Conservation (phyloP, 2,113 vertebrate species). For the Passer montanus region DNA sequence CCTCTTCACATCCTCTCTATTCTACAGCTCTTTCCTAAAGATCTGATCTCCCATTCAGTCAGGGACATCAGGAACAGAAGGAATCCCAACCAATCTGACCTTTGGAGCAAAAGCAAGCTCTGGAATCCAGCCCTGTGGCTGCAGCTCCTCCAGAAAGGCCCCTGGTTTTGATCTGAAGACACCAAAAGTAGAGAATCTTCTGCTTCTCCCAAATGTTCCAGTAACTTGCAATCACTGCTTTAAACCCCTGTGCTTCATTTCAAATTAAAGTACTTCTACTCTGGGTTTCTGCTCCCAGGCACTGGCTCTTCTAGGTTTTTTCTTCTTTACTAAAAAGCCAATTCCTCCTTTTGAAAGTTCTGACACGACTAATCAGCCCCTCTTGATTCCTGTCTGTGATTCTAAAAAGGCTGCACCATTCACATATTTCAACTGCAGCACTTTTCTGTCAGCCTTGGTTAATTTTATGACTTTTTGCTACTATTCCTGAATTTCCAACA, state of each 20-base stretch:
- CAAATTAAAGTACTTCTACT: slow-evolving; percentile 26
- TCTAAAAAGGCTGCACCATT: slow-evolving; percentile 8
- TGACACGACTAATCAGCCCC: slow-evolving; percentile 22
- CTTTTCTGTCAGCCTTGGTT: not conserved
- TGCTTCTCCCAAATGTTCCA: not conserved
- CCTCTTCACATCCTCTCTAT: not conserved
- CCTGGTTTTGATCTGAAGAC: not conserved
- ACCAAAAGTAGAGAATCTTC: not conserved
- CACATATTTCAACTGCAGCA: not conserved
- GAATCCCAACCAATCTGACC: not conserved
- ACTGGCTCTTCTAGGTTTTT: not conserved
- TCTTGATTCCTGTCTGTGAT: slow-evolving; percentile 46
- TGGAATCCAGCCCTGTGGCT: not conserved
- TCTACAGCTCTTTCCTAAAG: not conserved
- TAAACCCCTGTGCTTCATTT: not conserved
- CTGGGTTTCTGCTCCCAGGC: not conserved
- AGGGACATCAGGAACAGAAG: not conserved
- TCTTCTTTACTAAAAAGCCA: slow-evolving; percentile 27
- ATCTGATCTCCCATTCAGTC: not conserved
- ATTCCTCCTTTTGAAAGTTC: slow-evolving; percentile 38
- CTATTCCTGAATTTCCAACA: not conserved
- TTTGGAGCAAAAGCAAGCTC: not conserved
- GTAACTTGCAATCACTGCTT: not conserved
- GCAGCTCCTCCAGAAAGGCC: not conserved
- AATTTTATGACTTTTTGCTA: slow-evolving; percentile 18